Base-by-base conservation (phyloP, 2,888 invertebrate genomes). In the Serripes groenlandicus region DNA sequence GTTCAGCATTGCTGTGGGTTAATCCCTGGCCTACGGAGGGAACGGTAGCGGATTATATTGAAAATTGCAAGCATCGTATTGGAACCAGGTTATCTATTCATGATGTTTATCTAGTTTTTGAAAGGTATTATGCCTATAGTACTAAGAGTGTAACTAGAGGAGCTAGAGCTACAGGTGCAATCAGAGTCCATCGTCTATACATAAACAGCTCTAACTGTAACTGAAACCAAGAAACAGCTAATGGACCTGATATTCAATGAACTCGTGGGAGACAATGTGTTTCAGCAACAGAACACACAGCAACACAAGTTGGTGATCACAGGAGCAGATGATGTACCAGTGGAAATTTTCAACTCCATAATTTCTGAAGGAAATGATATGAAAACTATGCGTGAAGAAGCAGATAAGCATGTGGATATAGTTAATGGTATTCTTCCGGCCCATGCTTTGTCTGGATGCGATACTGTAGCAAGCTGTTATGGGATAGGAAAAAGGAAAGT, bases 81-180 rank as follows among this genome's bases (percentile, higher is more conserved):
- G 42, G 26, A 23, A 60, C 18, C 28, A 60, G 26, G 26, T 30
- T 73, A 7, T 28, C 1, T 15, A 4, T 9, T 4, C 28, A 18
- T 73, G 30, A 62, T 42, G 73, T 60, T 3, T 64, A 64, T 64
- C 64, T 64, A 21, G 35, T 64, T n/a, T 64, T 64, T 34, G 64
- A 64, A 11, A 32, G 64, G 34, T 64, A 64, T n/a, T n/a, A n/a
- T n/a, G n/a, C n/a, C n/a, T n/a, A n/a, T n/a, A n/a, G n/a, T n/a
- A n/a, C n/a, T n/a, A n/a, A n/a, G n/a, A n/a, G n/a, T n/a, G n/a
- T n/a, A n/a, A n/a, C n/a, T n/a, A n/a, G n/a, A n/a, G n/a, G n/a
- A n/a, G n/a, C n/a, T n/a, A n/a, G n/a, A n/a, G n/a, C n/a, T n/a
- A n/a, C n/a, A n/a, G n/a, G n/a, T n/a, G n/a, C n/a, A n/a, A n/a